Evolutionary conservation across 2,113 vertebrate genomes (phyloP).

Genomic region (Cynoglossus semilaevis): DNA sequence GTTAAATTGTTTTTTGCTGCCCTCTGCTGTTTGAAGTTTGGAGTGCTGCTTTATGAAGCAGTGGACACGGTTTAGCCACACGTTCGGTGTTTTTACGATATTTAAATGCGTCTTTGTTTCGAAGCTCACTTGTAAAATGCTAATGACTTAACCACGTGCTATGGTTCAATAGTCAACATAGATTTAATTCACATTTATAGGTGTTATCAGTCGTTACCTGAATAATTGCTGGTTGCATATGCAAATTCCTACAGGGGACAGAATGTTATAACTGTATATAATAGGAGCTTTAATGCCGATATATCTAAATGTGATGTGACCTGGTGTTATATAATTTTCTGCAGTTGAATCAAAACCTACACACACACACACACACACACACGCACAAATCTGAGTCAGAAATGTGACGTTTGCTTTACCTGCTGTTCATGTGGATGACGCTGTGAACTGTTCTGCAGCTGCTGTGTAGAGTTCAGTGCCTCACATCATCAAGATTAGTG

Average conservation of each 20-base stretch:
- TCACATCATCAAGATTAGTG: slow-evolving; percentile 1
- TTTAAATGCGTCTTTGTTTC: too few relatives aligned
- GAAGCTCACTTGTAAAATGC: too few relatives aligned
- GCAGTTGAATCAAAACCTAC: slow-evolving; percentile 47
- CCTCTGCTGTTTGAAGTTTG: slow-evolving; percentile 62
- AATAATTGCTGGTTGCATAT: background rate
- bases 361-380: slow-evolving; percentile 8
- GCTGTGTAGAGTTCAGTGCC: background rate
- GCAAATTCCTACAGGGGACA: background rate
- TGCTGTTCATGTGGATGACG: slow-evolving; percentile 33
- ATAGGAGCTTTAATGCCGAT: background rate
- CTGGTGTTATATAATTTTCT: slow-evolving; percentile 50
- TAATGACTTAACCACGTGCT: too few relatives aligned
- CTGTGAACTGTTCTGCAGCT: slow-evolving; percentile 6
- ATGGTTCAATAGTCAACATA: too few relatives aligned
- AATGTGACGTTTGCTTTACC: slow-evolving; percentile 36
- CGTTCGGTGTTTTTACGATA: too few relatives aligned
- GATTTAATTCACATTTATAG: too few relatives aligned
- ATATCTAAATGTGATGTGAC: slow-evolving; percentile 27
- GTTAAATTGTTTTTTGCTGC: slow-evolving; percentile 44
- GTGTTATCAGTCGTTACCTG: background rate
- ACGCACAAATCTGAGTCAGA: slow-evolving; percentile 28
- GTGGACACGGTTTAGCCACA: too few relatives aligned
- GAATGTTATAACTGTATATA: background rate
- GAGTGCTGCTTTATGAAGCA: slow-evolving; percentile 16